Percentiles rank a stretch among this genome's conserved stretches.
These are phyloP conservation scores for Columba janthina DNA, from an alignment of 2,113 vertebrate genomes.

Conservation along the genomic window DNA sequence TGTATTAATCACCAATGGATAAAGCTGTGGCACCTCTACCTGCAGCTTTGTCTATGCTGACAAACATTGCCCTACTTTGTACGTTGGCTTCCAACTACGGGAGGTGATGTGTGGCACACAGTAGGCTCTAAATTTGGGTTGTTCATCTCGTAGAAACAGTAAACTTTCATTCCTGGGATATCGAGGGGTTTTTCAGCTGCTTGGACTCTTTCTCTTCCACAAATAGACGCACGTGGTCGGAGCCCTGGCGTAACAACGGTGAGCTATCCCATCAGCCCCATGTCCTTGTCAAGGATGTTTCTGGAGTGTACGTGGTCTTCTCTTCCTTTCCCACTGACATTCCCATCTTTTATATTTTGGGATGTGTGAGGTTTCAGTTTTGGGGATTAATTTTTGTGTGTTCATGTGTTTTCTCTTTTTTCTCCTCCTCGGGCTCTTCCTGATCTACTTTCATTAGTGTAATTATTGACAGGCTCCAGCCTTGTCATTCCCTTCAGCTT, in stretches of 20 bases:
- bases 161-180: not conserved
- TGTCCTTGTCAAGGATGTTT: accelerated
- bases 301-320: not conserved
- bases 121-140: not conserved
- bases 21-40: too few relatives aligned
- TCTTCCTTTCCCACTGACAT: not conserved
- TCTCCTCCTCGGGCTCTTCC: not conserved
- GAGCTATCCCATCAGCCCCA: not conserved
- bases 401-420: not conserved
- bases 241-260: not conserved
- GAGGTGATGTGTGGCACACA: too few relatives aligned
- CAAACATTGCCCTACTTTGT: not conserved
- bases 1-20: too few relatives aligned
- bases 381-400: not conserved
- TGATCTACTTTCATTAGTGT: not conserved
- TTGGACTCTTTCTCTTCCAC: not conserved
- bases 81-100: accelerated
- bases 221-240: not conserved
- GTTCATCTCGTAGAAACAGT: not conserved
- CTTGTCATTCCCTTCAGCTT: not conserved
- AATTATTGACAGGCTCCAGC: not conserved
- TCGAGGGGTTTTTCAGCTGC: not conserved
- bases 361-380: not conserved
- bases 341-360: not conserved
- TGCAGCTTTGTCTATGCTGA: not conserved